These are phyloP conservation scores for Xanthorhoe designata DNA, from an alignment of 2,888 invertebrate species.

Conservation along the genomic window DNA sequence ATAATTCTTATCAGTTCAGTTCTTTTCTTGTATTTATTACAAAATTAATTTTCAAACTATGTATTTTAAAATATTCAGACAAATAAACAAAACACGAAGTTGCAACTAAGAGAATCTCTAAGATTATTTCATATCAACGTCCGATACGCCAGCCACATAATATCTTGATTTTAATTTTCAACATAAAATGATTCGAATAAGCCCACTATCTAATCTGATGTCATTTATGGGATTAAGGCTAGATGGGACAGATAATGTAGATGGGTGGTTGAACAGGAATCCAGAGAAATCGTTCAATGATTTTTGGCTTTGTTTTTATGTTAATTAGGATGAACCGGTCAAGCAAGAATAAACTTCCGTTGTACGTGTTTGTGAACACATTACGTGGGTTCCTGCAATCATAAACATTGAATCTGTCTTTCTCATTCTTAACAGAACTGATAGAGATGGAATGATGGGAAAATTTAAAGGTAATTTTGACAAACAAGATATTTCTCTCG, in stretches of 20 bases:
- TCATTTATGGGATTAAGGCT: slow-evolving; percentile 82
- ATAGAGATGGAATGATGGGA: slow-evolving; percentile 48
- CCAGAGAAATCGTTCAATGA: slow-evolving; percentile 78
- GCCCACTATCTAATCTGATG: slow-evolving; percentile 76
- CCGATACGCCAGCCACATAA: slow-evolving; percentile 49
- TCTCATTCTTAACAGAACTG: slow-evolving; percentile 37
- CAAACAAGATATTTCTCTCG: slow-evolving; percentile 56
- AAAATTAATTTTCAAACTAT: no score
- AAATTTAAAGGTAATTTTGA: slow-evolving; percentile 59
- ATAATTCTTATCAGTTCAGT: neutral
- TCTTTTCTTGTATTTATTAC: neutral
- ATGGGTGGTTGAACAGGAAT: slow-evolving; percentile 71
- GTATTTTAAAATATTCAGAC: slow-evolving; percentile 14
- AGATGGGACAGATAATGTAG: slow-evolving; percentile 78
- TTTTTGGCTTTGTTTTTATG: slow-evolving; percentile 82
- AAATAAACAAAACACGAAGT: slow-evolving; percentile 28
- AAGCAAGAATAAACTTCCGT: slow-evolving; percentile 74
- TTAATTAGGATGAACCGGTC: slow-evolving; percentile 75
- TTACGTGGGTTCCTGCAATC: slow-evolving; percentile 58
- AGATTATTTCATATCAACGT: slow-evolving; percentile 28
- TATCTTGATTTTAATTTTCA: slow-evolving; percentile 55
- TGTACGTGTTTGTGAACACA: slow-evolving; percentile 67
- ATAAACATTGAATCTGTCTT: slow-evolving; percentile 36
- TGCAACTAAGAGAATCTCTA: slow-evolving; percentile 17
- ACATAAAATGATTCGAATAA: slow-evolving; percentile 59